phyloP scores from a whole-genome alignment of 2,888 invertebrate genomes.

The Gisinianus flammeolus region DNA sequence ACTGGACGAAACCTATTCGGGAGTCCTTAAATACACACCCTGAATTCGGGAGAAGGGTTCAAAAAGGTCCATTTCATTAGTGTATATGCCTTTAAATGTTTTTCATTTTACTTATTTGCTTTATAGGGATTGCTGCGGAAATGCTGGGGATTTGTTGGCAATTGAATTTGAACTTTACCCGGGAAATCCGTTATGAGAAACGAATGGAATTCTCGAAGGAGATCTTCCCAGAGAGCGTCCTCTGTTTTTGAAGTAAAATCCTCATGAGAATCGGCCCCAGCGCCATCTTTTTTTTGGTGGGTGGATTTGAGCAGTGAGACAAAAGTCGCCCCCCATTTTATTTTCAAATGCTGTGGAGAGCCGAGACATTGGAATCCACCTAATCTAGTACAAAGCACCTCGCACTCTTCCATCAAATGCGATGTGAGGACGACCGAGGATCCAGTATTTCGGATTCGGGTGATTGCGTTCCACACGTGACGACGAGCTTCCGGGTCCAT shows the following conservation, averaged over 20 bases:
- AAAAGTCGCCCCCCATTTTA: not conserved
- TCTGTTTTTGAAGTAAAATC: too few species aligned
- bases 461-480: too few species aligned
- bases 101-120: not conserved
- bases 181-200: too few species aligned
- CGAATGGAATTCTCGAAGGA: too few species aligned
- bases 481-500: too few species aligned
- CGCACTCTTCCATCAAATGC: constrained; percentile 90
- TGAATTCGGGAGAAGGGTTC: too few species aligned
- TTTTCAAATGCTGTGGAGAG: constrained; percentile 9
- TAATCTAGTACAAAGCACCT: constrained; percentile 75
- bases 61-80: too few species aligned
- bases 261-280: not conserved
- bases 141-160: too few species aligned
- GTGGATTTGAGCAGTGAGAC: not conserved
- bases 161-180: too few species aligned
- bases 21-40: not conserved
- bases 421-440: constrained; percentile 76
- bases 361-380: constrained; percentile 16
- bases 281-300: not conserved
- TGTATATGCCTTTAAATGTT: not conserved
- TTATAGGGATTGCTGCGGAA: too few species aligned
- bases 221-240: too few species aligned
- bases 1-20: not conserved
- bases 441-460: not conserved